Conservation (phyloP, 2,888 invertebrate genomes). For the Oligia latruncula region DNA sequence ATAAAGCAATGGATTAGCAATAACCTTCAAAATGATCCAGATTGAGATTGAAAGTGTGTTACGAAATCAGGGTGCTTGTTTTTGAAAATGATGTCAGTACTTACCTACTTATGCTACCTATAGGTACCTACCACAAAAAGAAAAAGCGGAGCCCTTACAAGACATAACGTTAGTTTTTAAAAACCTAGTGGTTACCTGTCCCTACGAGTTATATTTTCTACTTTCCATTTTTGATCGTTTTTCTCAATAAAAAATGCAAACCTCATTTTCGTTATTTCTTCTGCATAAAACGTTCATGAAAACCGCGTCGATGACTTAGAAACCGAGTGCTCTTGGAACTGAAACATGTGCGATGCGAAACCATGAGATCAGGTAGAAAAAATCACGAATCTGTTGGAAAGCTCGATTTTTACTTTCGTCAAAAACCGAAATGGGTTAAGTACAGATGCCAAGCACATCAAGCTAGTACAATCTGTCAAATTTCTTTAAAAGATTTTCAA, state of each 20-base stretch:
- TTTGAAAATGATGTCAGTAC: not conserved
- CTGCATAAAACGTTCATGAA: not conserved
- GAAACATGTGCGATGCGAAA: conserved; percentile 7
- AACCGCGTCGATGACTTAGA: conserved; percentile 12
- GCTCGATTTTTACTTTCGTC: conserved; percentile 1
- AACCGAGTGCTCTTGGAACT: conserved; percentile 31
- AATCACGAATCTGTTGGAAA: not conserved
- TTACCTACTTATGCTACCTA: not conserved
- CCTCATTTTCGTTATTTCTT: not conserved
- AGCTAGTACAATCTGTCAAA: no score
- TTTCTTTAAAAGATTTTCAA: no score
- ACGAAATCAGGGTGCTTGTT: not conserved
- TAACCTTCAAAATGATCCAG: no score
- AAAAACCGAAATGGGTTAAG: not conserved
- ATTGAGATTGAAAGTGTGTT: not conserved
- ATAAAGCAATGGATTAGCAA: not conserved
- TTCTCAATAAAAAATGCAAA: not conserved
- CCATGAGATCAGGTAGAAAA: conserved; percentile 8
- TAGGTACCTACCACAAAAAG: not conserved
- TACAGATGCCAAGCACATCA: no score
- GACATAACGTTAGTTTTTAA: not conserved
- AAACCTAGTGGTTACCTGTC: not conserved
- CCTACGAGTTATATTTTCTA: not conserved
- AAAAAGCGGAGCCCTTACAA: not conserved
- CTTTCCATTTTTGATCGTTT: not conserved